A percentile compares a stretch with the other conserved stretches of the same genome.
Conservation (phyloP, 2,113 vertebrate species). For the Vimba vimba region DNA sequence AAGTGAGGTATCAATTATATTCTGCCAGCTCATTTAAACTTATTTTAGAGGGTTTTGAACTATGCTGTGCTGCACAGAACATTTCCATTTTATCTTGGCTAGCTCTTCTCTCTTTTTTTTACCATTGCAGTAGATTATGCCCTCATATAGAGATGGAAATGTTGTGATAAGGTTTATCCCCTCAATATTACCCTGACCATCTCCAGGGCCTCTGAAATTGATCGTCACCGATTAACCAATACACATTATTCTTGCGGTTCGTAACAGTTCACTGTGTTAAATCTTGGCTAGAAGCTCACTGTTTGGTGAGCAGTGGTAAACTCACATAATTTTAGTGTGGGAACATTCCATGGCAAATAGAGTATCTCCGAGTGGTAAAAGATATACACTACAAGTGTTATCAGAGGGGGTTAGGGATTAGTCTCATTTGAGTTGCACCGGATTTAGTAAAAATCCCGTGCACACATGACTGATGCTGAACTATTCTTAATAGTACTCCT, state of each 20-base stretch:
- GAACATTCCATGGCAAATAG: neutral
- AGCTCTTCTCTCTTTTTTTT: neutral
- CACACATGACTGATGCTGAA: constrained; percentile 23
- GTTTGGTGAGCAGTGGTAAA: neutral
- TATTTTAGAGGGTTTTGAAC: neutral
- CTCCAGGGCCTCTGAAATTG: neutral
- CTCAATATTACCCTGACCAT: neutral
- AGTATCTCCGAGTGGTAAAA: neutral
- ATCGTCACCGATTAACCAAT: neutral
- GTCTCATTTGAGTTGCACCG: constrained; percentile 31
- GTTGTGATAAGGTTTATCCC: neutral
- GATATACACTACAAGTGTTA: neutral
- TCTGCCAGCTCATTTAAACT: neutral
- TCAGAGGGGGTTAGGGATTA: constrained; percentile 34
- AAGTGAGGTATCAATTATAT: neutral
- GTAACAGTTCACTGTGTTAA: neutral
- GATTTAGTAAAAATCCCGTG: neutral
- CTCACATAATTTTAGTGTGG: neutral
- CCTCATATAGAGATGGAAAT: neutral
- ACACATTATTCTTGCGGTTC: neutral
- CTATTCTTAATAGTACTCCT: constrained; percentile 4
- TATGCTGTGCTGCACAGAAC: neutral
- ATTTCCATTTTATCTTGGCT: constrained; percentile 3
- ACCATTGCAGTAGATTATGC: neutral
- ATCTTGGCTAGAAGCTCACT: neutral